Evolutionary conservation across 2,113 vertebrate genomes (phyloP).

Genomic region (Anguilla rostrata): DNA sequence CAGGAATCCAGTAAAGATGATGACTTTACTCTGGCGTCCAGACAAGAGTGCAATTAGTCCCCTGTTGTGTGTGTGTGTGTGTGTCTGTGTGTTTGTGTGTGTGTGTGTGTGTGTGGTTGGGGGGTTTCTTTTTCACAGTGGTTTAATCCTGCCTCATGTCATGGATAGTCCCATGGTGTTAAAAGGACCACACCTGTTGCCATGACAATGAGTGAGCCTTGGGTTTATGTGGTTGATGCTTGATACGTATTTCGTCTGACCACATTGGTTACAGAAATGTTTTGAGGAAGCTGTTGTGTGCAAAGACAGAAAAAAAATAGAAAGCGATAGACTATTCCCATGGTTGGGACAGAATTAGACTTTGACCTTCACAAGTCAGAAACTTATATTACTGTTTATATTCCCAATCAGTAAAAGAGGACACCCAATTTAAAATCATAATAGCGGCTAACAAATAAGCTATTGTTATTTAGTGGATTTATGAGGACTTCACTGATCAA

Average conservation of each 20-base stretch:
- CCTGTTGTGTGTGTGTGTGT: background rate
- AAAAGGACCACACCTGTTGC: slow-evolving; percentile 22
- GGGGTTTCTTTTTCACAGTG: background rate
- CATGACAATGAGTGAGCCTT: slow-evolving; percentile 27
- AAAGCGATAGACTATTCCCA: background rate
- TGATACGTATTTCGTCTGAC: slow-evolving; percentile 21
- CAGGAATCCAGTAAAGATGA: background rate
- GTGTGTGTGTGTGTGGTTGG: background rate
- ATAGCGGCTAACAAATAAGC: no score
- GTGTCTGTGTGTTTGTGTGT: background rate
- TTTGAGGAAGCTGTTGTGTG: slow-evolving; percentile 48
- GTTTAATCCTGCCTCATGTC: background rate
- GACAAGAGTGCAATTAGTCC: background rate
- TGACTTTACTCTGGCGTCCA: background rate
- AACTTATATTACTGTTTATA: background rate
- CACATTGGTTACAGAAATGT: slow-evolving; percentile 46
- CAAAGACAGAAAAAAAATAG: background rate
- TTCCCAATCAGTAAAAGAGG: no score
- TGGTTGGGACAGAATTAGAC: background rate
- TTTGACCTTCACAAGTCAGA: background rate
- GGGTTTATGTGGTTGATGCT: background rate
- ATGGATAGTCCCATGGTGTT: background rate
- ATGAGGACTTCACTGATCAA: background rate
- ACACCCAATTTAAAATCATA: no score
- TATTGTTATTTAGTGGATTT: no score